Conservation (phyloP, 2,113 vertebrate genomes). For the Lamprologus speciosus region DNA sequence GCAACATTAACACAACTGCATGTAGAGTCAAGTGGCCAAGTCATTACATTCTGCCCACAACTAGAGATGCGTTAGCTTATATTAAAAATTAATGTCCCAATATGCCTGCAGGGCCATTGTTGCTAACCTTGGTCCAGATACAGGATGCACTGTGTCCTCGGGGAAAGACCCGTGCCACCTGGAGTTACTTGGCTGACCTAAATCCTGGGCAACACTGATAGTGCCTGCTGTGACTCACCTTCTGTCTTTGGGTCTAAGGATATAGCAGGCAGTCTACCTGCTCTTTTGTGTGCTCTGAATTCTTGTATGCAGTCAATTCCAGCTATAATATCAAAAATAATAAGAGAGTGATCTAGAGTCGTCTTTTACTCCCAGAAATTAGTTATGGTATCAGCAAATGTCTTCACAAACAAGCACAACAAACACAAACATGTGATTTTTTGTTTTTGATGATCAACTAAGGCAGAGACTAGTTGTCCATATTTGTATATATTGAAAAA, state of each 20-base stretch:
- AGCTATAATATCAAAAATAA: neutral
- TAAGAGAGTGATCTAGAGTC: slow-evolving; percentile 19
- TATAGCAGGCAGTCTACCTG: slow-evolving; percentile 4
- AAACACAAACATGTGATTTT: neutral
- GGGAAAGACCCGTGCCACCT: slow-evolving; percentile 54
- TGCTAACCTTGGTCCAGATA: slow-evolving; percentile 65
- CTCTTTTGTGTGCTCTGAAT: slow-evolving; percentile 1
- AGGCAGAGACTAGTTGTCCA: neutral
- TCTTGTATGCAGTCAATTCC: neutral
- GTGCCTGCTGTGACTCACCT: slow-evolving; percentile 61
- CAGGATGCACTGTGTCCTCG: slow-evolving; percentile 25
- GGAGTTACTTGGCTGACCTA: slow-evolving; percentile 65
- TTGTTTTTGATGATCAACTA: neutral
- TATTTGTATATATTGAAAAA: neutral
- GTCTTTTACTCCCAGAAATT: neutral
- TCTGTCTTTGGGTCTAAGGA: slow-evolving; percentile 51
- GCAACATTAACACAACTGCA: neutral
- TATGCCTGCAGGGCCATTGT: slow-evolving; percentile 38
- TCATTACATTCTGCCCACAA: slow-evolving; percentile 53
- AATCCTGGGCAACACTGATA: slow-evolving; percentile 49
- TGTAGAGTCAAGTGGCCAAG: slow-evolving; percentile 32
- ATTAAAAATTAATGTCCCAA: slow-evolving; percentile 67
- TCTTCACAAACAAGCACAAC: neutral
- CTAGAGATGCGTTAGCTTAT: slow-evolving; percentile 62
- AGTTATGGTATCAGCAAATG: neutral